Conservation (phyloP, 2,888 invertebrate genomes). For the Noctua janthe region DNA sequence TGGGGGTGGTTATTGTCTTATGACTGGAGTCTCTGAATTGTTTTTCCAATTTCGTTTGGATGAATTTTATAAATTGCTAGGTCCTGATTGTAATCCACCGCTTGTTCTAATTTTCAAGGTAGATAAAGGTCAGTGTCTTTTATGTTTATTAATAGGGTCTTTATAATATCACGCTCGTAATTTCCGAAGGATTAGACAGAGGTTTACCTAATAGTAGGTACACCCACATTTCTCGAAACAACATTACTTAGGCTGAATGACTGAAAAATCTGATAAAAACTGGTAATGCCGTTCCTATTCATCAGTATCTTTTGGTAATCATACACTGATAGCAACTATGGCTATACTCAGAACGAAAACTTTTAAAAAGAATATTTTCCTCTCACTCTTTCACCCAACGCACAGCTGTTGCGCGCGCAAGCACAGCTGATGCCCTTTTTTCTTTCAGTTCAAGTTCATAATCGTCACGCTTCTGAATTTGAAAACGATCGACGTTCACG, state of each 20-base stretch:
- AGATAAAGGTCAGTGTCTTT: neutral
- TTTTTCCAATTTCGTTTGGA: neutral
- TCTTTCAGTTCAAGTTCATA: slow-evolving; percentile 35
- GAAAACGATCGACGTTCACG: slow-evolving; percentile 1
- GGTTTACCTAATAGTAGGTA: neutral
- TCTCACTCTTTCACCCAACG: neutral
- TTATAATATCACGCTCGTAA: neutral
- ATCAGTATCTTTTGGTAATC: neutral
- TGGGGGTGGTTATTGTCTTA: too few relatives aligned
- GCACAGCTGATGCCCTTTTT: slow-evolving; percentile 28
- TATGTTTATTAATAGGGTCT: neutral
- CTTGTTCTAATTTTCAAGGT: neutral
- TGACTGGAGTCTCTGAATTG: neutral
- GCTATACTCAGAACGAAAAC: neutral
- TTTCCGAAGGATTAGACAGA: neutral
- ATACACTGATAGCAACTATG: neutral
- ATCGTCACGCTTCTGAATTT: slow-evolving; percentile 8
- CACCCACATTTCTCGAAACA: neutral
- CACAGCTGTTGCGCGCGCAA: slow-evolving; percentile 37
- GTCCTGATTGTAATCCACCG: neutral
- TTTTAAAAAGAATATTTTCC: neutral
- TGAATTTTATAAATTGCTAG: neutral
- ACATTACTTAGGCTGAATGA: neutral
- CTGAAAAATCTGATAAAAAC: too few relatives aligned
- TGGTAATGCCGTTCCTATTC: neutral